Evolutionary conservation across 2,888 invertebrate species (phyloP).

Genomic region (Liposcelis brunnea): DNA sequence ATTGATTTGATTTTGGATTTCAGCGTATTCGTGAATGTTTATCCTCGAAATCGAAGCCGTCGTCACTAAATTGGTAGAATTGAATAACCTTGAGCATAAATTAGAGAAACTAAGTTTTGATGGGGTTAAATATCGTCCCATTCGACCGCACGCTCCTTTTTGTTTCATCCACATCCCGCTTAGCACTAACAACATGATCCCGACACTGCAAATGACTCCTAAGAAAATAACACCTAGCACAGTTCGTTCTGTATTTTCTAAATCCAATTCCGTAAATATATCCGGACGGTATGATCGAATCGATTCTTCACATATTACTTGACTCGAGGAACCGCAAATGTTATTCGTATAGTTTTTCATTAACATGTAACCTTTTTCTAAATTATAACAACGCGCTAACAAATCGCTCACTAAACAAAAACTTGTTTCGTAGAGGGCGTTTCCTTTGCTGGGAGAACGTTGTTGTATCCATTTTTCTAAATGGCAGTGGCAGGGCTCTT

Average conservation of each 20-base stretch:
- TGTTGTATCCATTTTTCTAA: conserved; percentile 38
- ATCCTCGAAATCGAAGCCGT: conserved; percentile 37
- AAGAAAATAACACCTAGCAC: conserved; percentile 33
- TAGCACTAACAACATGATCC: conserved; percentile 35
- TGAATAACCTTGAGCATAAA: conserved; percentile 10
- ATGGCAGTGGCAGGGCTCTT: conserved; percentile 43
- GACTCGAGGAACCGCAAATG: conserved; percentile 35
- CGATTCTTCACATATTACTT: conserved; percentile 40
- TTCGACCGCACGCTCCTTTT: conserved; percentile 30
- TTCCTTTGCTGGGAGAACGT: conserved; percentile 29
- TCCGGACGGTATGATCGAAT: conserved; percentile 17
- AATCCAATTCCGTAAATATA: conserved; percentile 15
- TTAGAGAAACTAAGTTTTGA: conserved; percentile 11
- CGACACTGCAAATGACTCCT: conserved; percentile 32
- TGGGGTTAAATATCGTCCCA: conserved; percentile 1
- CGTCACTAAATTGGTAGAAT: conserved; percentile 19
- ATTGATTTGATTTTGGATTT: conserved; percentile 26
- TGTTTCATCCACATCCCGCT: conserved; percentile 38
- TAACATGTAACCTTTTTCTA: conserved; percentile 42
- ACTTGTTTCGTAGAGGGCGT: conserved; percentile 33
- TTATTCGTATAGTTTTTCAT: conserved; percentile 42
- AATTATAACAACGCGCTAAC: conserved; percentile 44
- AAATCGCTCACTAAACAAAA: conserved; percentile 41
- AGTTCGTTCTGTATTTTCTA: conserved; percentile 17
- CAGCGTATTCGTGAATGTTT: conserved; percentile 43